Conservation (phyloP, 2,797 vertebrate species). For the Myotis myotis region DNA sequence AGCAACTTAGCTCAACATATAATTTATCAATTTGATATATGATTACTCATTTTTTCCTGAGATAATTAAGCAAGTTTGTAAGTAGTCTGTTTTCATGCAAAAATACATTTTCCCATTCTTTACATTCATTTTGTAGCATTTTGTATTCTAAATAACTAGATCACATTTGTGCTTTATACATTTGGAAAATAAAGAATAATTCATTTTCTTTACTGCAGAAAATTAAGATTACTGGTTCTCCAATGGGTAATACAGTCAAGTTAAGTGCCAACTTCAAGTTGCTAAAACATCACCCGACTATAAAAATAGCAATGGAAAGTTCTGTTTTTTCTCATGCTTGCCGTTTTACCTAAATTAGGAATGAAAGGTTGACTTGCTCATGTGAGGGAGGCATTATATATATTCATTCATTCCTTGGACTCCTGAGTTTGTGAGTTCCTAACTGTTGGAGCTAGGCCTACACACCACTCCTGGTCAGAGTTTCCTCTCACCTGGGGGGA, state of each 20-base stretch:
- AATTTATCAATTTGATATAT: conserved; percentile 71
- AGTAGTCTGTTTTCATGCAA: conserved; percentile 83
- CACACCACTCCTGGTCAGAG: not conserved
- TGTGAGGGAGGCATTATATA: not conserved
- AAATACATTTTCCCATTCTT: conserved; percentile 83
- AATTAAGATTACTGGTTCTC: conserved; percentile 65
- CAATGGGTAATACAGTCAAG: conserved; percentile 64
- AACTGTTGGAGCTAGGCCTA: not conserved
- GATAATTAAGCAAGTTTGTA: conserved; percentile 82
- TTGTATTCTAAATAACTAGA: conserved; percentile 78
- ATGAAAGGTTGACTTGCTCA: not conserved
- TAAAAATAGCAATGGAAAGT: conserved; percentile 45
- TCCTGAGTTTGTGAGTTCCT: conserved; percentile 5
- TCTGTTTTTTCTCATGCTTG: conserved; percentile 44
- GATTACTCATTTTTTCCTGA: conserved; percentile 77
- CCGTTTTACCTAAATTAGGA: not conserved
- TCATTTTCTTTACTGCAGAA: conserved; percentile 73
- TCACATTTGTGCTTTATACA: conserved; percentile 83
- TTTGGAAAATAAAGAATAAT: conserved; percentile 71
- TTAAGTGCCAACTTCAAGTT: conserved; percentile 61
- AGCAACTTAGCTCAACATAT: conserved; percentile 47
- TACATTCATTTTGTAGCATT: conserved; percentile 83
- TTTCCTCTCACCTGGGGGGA: not conserved
- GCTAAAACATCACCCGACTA: conserved; percentile 46
- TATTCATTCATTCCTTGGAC: not conserved